Evolutionary conservation across 2,113 vertebrate species (phyloP).

Genomic region (Tricholaema leucomelas): DNA sequence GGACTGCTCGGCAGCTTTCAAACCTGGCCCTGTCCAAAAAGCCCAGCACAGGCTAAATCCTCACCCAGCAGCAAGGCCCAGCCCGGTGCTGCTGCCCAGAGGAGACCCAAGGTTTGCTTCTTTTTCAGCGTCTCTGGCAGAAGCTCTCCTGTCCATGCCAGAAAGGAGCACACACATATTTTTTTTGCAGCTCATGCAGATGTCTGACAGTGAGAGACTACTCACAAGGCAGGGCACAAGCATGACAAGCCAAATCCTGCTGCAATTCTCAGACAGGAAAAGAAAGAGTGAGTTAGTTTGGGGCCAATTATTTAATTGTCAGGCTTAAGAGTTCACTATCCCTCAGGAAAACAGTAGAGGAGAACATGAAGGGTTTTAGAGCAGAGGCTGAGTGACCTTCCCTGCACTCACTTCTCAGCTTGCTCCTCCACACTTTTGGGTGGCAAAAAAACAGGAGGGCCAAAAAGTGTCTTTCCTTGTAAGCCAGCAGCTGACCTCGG

Average conservation of each 20-base stretch:
- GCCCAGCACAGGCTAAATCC: neutral
- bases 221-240: neutral
- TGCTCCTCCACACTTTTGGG: neutral
- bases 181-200: neutral
- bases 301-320: neutral
- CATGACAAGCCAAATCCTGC: neutral
- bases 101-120: accelerated
- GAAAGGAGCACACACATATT: neutral
- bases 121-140: neutral
- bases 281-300: neutral
- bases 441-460: neutral
- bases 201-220: neutral
- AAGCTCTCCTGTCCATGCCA: neutral
- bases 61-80: neutral
- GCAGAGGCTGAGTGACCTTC: neutral
- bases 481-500: conserved; percentile 35
- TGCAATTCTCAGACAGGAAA: neutral
- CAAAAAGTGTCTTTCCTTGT: conserved; percentile 46
- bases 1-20: neutral
- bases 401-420: neutral
- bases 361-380: neutral
- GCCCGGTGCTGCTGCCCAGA: neutral
- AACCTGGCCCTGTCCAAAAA: neutral
- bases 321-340: neutral
- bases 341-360: neutral